Conservation (phyloP, 2,797 vertebrate genomes). For the Typhlichthys subterraneus region DNA sequence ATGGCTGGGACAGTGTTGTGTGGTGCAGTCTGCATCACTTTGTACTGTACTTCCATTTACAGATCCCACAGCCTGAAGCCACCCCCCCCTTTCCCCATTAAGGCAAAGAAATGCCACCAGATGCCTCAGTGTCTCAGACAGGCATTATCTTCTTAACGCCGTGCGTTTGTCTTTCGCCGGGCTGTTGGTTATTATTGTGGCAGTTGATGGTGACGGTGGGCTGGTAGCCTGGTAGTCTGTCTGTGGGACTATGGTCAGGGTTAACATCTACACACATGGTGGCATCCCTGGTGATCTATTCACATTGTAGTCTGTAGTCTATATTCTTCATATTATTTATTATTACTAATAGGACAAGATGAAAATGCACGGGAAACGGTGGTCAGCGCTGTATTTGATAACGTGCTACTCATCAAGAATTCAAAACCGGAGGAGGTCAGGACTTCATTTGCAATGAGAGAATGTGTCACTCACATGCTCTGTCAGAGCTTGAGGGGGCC, state of each 20-base stretch:
- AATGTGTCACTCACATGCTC: slow-evolving; percentile 80
- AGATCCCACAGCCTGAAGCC: slow-evolving; percentile 71
- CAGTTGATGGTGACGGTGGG: slow-evolving; percentile 19
- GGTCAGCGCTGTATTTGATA: slow-evolving; percentile 67
- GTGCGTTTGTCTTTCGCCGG: slow-evolving; percentile 60
- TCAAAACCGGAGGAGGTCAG: slow-evolving; percentile 69
- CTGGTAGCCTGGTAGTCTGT: slow-evolving; percentile 25
- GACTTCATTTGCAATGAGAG: slow-evolving; percentile 75
- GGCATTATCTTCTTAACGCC: slow-evolving; percentile 82
- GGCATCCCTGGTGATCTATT: too few species aligned
- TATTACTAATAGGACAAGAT: slow-evolving; percentile 3
- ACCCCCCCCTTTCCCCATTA: slow-evolving; percentile 63
- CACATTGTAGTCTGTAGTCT: neutral
- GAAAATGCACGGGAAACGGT: slow-evolving; percentile 45
- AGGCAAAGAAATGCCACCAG: slow-evolving; percentile 78
- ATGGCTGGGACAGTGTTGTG: slow-evolving; percentile 67
- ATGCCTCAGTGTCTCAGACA: slow-evolving; percentile 81
- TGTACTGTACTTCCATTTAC: slow-evolving; percentile 67
- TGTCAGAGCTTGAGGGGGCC: slow-evolving; percentile 75
- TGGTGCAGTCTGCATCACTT: slow-evolving; percentile 73
- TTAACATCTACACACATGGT: slow-evolving; percentile 8
- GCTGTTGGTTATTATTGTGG: slow-evolving; percentile 53
- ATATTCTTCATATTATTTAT: neutral
- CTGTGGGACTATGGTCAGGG: slow-evolving; percentile 20
- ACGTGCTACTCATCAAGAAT: slow-evolving; percentile 75